Evolutionary conservation across 2,113 vertebrate genomes (phyloP).

Genomic region (Dicrurus megarhynchus): DNA sequence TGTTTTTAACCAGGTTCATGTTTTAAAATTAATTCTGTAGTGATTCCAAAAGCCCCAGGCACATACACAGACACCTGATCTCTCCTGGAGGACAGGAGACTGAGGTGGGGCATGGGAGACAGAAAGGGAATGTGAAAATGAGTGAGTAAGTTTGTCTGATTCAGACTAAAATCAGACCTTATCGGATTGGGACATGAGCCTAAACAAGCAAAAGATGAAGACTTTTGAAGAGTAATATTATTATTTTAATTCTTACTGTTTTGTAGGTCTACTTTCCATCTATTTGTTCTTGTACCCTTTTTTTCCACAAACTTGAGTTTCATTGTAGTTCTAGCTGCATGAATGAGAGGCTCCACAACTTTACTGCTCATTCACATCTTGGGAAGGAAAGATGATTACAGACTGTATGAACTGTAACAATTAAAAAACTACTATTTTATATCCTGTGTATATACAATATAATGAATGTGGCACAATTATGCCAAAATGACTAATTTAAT

Average conservation of each 20-base stretch:
- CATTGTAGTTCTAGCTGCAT: accelerated
- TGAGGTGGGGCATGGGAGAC: neutral
- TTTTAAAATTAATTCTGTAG: neutral
- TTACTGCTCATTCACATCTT: neutral
- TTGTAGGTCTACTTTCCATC: neutral
- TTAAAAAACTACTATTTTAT: neutral
- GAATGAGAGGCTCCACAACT: neutral
- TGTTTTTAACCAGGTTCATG: neutral
- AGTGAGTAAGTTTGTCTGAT: neutral
- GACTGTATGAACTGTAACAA: neutral
- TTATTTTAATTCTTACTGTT: neutral
- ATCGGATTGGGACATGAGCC: accelerated
- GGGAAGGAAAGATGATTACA: neutral
- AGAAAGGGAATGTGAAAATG: neutral
- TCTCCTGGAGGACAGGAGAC: neutral
- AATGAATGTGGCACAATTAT: neutral
- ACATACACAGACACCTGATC: neutral
- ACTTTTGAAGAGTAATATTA: neutral
- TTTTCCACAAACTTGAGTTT: neutral
- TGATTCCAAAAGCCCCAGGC: neutral
- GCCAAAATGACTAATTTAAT: neutral
- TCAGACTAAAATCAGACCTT: neutral
- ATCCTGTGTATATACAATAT: neutral
- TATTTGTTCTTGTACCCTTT: neutral
- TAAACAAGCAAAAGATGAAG: neutral